Evolutionary conservation across 2,888 invertebrate species (phyloP), one percentile per base, ranked within the genome.

Genomic region (Pandemis corylana): DNA sequence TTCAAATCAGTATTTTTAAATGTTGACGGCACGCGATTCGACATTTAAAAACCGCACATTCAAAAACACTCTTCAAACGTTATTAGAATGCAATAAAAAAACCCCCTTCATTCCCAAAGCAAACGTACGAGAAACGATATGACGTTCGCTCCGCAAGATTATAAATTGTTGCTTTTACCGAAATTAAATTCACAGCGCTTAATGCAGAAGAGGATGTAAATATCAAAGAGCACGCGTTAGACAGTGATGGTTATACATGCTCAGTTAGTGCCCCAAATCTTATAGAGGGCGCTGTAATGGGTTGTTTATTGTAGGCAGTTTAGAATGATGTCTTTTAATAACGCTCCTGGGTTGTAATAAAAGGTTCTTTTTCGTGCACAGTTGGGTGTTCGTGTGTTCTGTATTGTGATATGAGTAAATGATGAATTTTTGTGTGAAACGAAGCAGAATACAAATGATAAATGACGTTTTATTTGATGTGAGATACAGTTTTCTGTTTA

Each of bases 281-380:
- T 74, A 36, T 49, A 65, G 56, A 49, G 68, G 49, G 69, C 63
- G 65, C 76, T 72, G 53, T 68, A 88, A 89, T 88, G 86, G 83
- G 84, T 88, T 89, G 88, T 89, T 89, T 88, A 89, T 89, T 79
- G 84, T 85, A 84, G 83, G 83, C 85, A 79, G 81, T 89, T 87
- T 79, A 83, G 80, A 88, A 85, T 89, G 84, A 89, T 89, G 87
- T 85, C 85, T 87, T 87, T 87, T 87, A 88, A 87, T 87, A 88
- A 83, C 80, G 78, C 78, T 76, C 78, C 78, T 78, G 80, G 80
- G 79, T 75, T 71, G 75, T 78, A 79, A 76, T 78, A 80, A 82
- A 80, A 81, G 80, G 66, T 67, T 69, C 56, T 72, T 63, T 68
- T 68, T 36, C 49, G 51, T 68, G 68, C 64, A 41, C 68, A 44